Evolutionary conservation across 2,113 vertebrate genomes (phyloP), one percentile per base, ranked within the genome.

Genomic region (Peromyscus polionotus): DNA sequence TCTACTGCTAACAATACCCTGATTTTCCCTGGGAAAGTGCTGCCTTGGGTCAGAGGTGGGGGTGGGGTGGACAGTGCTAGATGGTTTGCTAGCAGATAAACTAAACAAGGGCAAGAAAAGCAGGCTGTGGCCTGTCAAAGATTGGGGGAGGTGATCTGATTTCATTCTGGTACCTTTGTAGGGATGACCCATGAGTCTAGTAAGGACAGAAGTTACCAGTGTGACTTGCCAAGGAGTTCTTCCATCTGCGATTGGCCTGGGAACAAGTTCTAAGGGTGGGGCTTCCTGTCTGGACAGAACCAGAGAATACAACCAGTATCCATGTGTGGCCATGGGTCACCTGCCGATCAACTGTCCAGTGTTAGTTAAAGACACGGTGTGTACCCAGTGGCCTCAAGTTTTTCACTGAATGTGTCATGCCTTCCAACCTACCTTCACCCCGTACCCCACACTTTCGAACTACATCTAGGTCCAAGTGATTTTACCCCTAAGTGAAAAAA

Each of bases 291-390:
- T 87, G 91, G 28, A 54, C 45, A 48, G 51, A 48, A 19, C 0
- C 10, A 28, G 26, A 70, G 61, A 70, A 10, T 0, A 0, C 24
- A 45, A 22, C 31, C 54, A 12, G 31, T 31, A 10, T n/a, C 28
- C 45, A 33, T 3, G 2, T 0, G 4, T 17, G 33, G 33, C 3
- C 11, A 5, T 1, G 39, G 14, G 5, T 59, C 42, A 22, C 33
- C n/a, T 36, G 10, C 36, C 4, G 36, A 33, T 31, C 36, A 9
- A 1, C 48, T 24, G 4, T 22, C 33, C 19, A 6, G 1, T 14
- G 0, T 10, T 10, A 1, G 57, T 0, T 31, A 57, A 57, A 36
- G 73, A 61, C 9, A 3, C 5, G 8, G 26, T 19, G 0, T 0
- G 8, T 6, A 2, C 12, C 0, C 4, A 48, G 26, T 0, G 8